Base-by-base conservation (phyloP, 2,797 vertebrate genomes). In the Hemitrygon akajei region DNA sequence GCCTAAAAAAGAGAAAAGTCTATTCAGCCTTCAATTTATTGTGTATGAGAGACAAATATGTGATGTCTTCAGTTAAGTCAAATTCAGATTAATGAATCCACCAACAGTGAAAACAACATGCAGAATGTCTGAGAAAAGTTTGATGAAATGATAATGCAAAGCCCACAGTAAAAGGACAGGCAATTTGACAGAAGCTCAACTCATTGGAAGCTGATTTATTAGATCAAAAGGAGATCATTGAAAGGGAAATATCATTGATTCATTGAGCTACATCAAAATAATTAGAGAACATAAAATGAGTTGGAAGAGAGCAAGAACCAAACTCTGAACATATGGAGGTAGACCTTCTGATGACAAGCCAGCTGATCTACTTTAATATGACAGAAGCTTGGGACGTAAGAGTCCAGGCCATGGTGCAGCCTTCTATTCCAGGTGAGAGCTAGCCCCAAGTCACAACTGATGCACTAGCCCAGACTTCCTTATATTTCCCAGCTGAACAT, bases 61-160 rank as follows among this genome's bases (percentile, higher is more conserved):
- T 60, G 82, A 86, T 30, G 22, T 60, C 27, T 60, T 22, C 10
- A 60, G 60, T 86, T 86, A 86, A 60, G 47, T 58, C 82, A 86
- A 30, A 86, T 56, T 86, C 47, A 60, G 47, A 86, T 86, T 86
- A 40, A 82, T 82, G 40, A 82, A 82, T 82, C 22, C 25, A 86
- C 56, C 56, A 86, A 40, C 56, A 86, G 25, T 27, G 37, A 82
- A 82, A 82, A 37, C 40, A 30, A 60, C 56, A 25, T 9, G 40
- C 7, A 58, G 81, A 56, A 18, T 27, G 11, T 10, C 16, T 80
- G 77, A 14, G 7, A 82, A 20, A 56, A 22, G 40, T 22, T 56
- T 84, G 81, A 86, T 30, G 9, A 58, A 86, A 86, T 10, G 56
- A 58, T 12, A 58, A 27, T 27, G 82, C 22, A 86, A 58, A 6